Percentiles rank a stretch among this genome's conserved stretches.
These are phyloP conservation scores for Anarrhichthys ocellatus DNA, from an alignment of 2,113 vertebrate genomes.

Conservation along the genomic window DNA sequence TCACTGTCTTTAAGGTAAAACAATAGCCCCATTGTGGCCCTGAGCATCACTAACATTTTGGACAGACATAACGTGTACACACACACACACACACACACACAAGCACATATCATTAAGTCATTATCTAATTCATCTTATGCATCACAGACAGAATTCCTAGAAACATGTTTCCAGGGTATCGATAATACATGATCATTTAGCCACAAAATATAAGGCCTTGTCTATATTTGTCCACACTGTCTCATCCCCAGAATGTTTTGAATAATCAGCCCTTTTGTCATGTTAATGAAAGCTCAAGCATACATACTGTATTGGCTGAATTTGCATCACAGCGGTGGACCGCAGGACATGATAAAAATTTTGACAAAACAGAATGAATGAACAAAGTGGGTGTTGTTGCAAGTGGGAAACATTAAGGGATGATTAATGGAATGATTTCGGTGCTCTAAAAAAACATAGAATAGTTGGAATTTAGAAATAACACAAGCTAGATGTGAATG, in stretches of 20 bases:
- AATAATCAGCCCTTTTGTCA: conserved; percentile 23
- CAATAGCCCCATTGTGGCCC: conserved; percentile 59
- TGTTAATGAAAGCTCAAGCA: conserved; percentile 1
- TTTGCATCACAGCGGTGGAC: neutral
- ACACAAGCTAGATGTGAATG: neutral
- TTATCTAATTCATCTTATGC: neutral
- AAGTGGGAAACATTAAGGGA: neutral
- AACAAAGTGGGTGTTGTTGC: neutral
- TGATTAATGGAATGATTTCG: neutral
- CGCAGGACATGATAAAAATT: neutral
- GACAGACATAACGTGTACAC: neutral
- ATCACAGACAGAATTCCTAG: neutral
- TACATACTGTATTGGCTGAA: neutral
- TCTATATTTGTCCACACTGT: neutral
- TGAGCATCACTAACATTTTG: conserved; percentile 14
- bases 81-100: neutral
- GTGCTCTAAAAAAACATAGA: neutral
- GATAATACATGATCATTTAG: neutral
- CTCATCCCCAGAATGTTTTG: neutral
- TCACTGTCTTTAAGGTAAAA: conserved; percentile 49
- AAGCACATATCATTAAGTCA: neutral
- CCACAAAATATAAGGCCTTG: neutral
- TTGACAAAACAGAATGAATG: neutral
- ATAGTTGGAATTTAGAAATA: neutral
- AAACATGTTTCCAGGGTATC: neutral